These are phyloP conservation scores for Dendrocincla fuliginosa DNA, from an alignment of 2,797 vertebrate genomes.

Conservation along the genomic window DNA sequence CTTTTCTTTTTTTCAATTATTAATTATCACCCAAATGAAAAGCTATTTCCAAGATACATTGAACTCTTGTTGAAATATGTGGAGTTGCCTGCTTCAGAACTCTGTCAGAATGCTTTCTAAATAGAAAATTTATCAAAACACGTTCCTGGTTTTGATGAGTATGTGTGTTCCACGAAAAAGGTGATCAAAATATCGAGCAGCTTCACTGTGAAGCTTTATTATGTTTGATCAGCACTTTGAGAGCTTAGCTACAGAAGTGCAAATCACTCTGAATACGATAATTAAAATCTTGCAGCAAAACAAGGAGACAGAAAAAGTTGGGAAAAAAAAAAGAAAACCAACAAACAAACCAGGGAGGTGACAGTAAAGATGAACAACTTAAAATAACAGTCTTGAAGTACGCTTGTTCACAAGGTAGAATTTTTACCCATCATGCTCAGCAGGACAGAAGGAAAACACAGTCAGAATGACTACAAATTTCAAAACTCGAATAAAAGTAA, in stretches of 20 bases:
- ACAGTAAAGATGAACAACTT: neutral
- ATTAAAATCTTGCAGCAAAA: neutral
- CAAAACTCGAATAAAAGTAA: neutral
- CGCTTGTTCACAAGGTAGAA: neutral
- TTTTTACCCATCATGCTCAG: neutral
- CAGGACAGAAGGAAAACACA: neutral
- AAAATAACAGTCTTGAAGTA: neutral
- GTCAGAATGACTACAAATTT: neutral
- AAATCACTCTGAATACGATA: neutral
- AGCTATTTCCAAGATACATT: neutral
- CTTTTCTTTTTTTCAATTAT: neutral
- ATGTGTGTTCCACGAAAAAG: neutral
- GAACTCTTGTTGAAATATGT: neutral
- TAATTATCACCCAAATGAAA: neutral
- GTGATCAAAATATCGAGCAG: neutral
- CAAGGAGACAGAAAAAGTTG: neutral
- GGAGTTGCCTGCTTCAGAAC: neutral
- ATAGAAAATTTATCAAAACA: conserved; percentile 32
- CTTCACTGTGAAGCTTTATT: conserved; percentile 9
- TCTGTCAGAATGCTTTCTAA: neutral
- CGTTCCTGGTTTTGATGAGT: neutral
- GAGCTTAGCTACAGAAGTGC: neutral
- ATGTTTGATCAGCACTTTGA: conserved; percentile 43
- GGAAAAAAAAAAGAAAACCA: too few species aligned
- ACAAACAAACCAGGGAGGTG: neutral